Percentiles rank a stretch among this genome's conserved stretches.
phyloP scores from a whole-genome alignment of 2,797 vertebrate species.

The Psittacula echo region DNA sequence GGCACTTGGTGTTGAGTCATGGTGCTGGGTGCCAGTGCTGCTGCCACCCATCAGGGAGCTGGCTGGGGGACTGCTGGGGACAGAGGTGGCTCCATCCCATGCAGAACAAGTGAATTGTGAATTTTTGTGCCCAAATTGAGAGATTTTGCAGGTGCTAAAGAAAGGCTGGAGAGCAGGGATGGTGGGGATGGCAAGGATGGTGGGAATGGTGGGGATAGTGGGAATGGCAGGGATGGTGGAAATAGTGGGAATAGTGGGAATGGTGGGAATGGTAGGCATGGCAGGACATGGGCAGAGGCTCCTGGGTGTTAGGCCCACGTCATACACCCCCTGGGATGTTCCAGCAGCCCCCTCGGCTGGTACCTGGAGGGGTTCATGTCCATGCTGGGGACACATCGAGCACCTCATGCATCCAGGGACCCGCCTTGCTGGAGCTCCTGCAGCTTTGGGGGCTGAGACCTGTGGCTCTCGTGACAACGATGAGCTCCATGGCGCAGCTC shows the following conservation, averaged over 20 bases:
- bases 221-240: background rate
- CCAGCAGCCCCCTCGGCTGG: background rate
- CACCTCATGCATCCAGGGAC: too few relatives aligned
- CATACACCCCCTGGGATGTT: fast-evolving
- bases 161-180: background rate
- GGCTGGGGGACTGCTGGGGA: fast-evolving
- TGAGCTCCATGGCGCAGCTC: background rate
- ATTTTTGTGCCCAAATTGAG: background rate
- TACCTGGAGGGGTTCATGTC: background rate
- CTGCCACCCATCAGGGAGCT: background rate
- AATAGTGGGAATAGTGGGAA: too few relatives aligned
- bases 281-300: background rate
- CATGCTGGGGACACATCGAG: fast-evolving
- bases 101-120: background rate
- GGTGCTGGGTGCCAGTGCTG: background rate
- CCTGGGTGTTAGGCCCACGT: too few relatives aligned
- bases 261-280: background rate
- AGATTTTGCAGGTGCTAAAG: background rate
- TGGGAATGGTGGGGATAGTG: fast-evolving
- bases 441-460: background rate
- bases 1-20: background rate
- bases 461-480: background rate
- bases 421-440: background rate
- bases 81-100: fast-evolving
- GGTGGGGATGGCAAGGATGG: background rate